Conservation (phyloP, 1,140 invertebrate species). For the Leptoteleia sp. region DNA sequence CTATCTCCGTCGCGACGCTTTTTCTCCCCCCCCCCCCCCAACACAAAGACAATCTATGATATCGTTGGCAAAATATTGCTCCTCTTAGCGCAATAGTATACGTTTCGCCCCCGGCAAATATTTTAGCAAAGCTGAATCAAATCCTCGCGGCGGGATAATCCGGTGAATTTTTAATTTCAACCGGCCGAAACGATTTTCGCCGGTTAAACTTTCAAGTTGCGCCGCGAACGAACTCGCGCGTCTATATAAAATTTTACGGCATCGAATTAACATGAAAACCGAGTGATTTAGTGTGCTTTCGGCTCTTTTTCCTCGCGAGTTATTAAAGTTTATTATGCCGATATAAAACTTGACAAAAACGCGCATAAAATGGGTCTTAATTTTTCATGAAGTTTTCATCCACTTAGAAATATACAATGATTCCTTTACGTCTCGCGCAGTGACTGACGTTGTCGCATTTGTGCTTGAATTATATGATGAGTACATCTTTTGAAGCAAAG, state of each 20-base stretch:
- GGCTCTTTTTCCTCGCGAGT: neutral
- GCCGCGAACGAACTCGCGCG: neutral
- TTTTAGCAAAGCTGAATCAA: conserved; percentile 6
- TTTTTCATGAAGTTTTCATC: conserved; percentile 31
- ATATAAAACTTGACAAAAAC: conserved; percentile 30
- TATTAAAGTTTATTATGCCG: conserved; percentile 29
- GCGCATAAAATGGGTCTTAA: conserved; percentile 28
- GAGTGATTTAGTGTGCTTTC: conserved; percentile 22
- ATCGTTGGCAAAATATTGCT: conserved; percentile 26
- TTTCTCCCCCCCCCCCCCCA: conserved; percentile 16
- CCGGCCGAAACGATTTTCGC: conserved; percentile 7
- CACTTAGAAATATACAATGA: conserved; percentile 27
- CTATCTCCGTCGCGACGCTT: conserved; percentile 1
- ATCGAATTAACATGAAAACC: conserved; percentile 17
- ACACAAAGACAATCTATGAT: no score
- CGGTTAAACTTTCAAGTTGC: conserved; percentile 6
- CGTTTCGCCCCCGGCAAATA: conserved; percentile 14
- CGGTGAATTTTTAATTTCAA: conserved; percentile 17
- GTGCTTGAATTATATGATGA: conserved; percentile 52
- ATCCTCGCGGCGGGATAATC: neutral
- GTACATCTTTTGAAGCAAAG: conserved; percentile 50
- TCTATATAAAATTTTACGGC: neutral
- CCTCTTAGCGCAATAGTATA: conserved; percentile 12
- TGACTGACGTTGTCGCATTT: conserved; percentile 39
- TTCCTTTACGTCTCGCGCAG: conserved; percentile 8